These are phyloP conservation scores for Clarias fuscus DNA, from an alignment of 2,797 vertebrate genomes.

Conservation along the genomic window DNA sequence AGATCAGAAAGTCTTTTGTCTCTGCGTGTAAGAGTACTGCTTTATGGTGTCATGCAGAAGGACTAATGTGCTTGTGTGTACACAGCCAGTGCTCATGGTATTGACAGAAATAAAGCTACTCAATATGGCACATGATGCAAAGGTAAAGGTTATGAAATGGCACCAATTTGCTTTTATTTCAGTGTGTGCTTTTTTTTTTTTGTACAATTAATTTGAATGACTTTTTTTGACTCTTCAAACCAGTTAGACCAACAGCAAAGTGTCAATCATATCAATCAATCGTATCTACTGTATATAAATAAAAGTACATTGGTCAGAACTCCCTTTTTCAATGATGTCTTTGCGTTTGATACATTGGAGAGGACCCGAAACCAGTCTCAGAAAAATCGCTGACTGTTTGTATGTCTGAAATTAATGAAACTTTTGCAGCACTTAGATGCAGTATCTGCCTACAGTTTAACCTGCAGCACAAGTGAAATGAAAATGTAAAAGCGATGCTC, in stretches of 20 bases:
- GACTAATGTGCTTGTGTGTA: conserved; percentile 27
- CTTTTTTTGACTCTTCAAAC: not conserved
- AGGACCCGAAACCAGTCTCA: too few species aligned
- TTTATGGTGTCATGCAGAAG: conserved; percentile 17
- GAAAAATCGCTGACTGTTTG: too few species aligned
- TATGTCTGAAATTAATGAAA: too few species aligned
- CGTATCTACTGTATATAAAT: too few species aligned
- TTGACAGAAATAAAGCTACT: conserved; percentile 1
- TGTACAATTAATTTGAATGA: not conserved
- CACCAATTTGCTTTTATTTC: not conserved
- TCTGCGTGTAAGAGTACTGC: not conserved
- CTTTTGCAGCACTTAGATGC: too few species aligned
- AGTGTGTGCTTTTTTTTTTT: not conserved
- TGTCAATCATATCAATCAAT: not conserved
- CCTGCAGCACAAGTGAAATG: too few species aligned
- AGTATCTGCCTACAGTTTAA: too few species aligned
- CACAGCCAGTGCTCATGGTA: not conserved
- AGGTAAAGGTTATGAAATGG: not conserved
- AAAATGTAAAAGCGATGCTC: too few species aligned
- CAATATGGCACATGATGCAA: not conserved
- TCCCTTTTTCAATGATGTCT: too few species aligned
- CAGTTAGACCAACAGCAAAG: not conserved
- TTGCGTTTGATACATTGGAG: too few species aligned
- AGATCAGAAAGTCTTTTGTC: conserved; percentile 9
- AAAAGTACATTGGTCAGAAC: too few species aligned